Base-by-base conservation (phyloP, 2,113 vertebrate genomes). In the Epinephelus cyanopodus region DNA sequence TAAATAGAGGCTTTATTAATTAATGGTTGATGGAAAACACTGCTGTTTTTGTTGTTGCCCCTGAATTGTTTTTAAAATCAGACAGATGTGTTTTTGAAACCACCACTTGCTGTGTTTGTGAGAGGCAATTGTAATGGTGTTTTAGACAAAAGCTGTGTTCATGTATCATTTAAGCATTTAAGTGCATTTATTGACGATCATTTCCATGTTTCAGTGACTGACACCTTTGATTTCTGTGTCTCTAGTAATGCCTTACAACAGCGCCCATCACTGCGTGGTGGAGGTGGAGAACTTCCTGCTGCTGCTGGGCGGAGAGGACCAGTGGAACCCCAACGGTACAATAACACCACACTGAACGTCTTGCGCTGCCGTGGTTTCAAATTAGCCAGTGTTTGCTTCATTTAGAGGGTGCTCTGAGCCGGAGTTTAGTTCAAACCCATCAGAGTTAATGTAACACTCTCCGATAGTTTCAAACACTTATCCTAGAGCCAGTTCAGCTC, bases 241-340 rank as follows among this genome's bases (percentile, higher is more conserved):
- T 84, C 60, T 91, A 99, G 98, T 99, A 95, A 99, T 99, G 98
- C 98, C 98, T 81, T 99, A 99, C 92, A 99, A 99, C 96, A 99
- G 98, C 6, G 98, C 98, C 54, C 98, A 99, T 95, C 98, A 99
- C 93, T 99, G 98, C 61, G 97, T 99, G 2, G 98, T 99, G 77
- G 98, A 99, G 94, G 98, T 99, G 84, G 98, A 99, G 92, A 99
- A 99, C 95, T 99, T 99, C 92, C 93, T 99, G 89, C 96, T 99
- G 6, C 96, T 99, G 81, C 86, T 99, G 56, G 98, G 98, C 37
- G 98, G 98, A 96, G 98, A 99, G 94, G 98, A 99, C 94, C 98
- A 99, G 42, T 99, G 98, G 98, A 99, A 99, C 91, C 98, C 98
- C 25, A 99, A 99, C 25, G 98, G 98, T 99, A 95, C 52, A 33